Evolutionary conservation across 2,797 vertebrate genomes (phyloP), one percentile per base, ranked within the genome.

Genomic region (Darevskia mixta): DNA sequence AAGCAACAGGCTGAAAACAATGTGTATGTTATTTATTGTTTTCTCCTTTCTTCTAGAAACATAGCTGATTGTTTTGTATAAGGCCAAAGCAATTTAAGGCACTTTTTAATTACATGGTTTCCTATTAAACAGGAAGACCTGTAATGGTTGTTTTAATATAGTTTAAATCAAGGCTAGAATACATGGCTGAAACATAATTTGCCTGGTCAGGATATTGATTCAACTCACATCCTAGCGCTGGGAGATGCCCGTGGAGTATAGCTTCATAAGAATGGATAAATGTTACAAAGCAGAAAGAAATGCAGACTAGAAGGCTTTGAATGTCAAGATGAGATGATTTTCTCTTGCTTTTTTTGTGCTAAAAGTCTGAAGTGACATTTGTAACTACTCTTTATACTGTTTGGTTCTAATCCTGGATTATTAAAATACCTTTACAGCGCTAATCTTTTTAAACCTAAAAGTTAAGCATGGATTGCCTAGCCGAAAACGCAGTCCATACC

Each of bases 361-460:
- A 58, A 45, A 86, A 32, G 75, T 72, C 66, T 72, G 66, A 86
- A 55, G 45, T 72, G 45, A n/a, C 32, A 80, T 80, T 86, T 86
- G 43, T 80, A 72, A 72, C 77, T 9, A 86, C 77, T 32, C 77
- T 79, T 86, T 79, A 23, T 41, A 29, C 41, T 15, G 23, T 58
- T 25, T 86, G 77, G 25, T 38, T 69, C 45, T 86, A 86, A 80
- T 86, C 85, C 66, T 32, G 67, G 71, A 73, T 87, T 82, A 82
- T 80, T 71, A 71, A 41, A 72, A 86, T 86, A 80, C 76, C 32
- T 79, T 86, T 49, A 67, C 49, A 58, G 43, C 23, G 66, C 87
- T 89, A 78, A 23, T 87, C 66, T 85, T 66, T 88, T 88, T 32
- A 79, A 71, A 83, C 66, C 35, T 61, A 61, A 84, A 91, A 86